A percentile compares a stretch with the other conserved stretches of the same genome.
Conservation (phyloP, 2,888 invertebrate genomes). For the Brenthis daphne region DNA sequence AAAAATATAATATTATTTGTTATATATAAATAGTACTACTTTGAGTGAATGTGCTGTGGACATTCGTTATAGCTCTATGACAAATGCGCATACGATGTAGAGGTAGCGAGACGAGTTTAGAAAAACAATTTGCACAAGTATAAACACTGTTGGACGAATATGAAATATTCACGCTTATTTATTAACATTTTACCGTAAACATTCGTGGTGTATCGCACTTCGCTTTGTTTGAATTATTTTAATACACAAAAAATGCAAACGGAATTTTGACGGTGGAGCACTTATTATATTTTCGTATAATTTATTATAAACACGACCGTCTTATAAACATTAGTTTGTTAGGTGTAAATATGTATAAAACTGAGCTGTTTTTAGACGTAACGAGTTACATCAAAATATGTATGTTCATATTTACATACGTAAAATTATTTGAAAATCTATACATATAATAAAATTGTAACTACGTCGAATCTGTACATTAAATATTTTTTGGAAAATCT, state of each 20-base stretch:
- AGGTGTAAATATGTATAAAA: no score
- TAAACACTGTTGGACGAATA: slow-evolving; percentile 9
- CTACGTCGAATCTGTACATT: no score
- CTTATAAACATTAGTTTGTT: not conserved
- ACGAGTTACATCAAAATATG: slow-evolving; percentile 5
- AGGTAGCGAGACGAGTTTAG: not conserved
- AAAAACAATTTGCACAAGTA: not conserved
- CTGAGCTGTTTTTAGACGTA: not conserved
- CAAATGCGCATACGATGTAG: not conserved
- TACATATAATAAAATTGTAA: no score
- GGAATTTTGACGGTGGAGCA: not conserved
- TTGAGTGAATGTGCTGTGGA: not conserved
- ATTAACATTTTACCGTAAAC: slow-evolving; percentile 4
- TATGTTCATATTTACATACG: not conserved
- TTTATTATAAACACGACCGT: slow-evolving; percentile 25
- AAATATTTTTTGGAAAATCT: no score
- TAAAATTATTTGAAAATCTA: not conserved
- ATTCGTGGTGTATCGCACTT: slow-evolving; percentile 1
- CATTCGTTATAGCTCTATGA: not conserved
- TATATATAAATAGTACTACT: no score
- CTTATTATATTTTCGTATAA: slow-evolving; percentile 18
- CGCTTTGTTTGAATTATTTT: slow-evolving; percentile 4
- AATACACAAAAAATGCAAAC: no score
- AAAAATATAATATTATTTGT: no score
- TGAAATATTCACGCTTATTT: not conserved